Evolutionary conservation across 2,888 invertebrate genomes (phyloP).

Genomic region (Pherbina coryleti): DNA sequence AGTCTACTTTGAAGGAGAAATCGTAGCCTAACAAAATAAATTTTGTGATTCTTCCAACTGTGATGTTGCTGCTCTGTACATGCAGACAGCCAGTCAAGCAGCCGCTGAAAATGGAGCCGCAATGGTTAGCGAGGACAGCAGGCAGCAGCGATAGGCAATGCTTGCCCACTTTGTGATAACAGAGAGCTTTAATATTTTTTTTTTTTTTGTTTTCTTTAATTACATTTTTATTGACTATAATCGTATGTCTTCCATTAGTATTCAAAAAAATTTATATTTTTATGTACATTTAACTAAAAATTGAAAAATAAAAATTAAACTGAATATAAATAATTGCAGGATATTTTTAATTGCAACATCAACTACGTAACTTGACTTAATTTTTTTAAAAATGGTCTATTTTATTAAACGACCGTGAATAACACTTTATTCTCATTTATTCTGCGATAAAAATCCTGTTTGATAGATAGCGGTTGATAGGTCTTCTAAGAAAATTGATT

Average conservation of each 20-base stretch:
- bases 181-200: conserved; percentile 27
- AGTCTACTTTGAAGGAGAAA: background rate
- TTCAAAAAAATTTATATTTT: background rate
- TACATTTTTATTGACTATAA: background rate
- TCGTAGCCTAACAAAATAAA: conserved; percentile 12
- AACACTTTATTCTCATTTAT: no score
- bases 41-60: conserved; percentile 27
- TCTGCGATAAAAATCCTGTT: no score
- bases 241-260: background rate
- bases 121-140: conserved; percentile 12
- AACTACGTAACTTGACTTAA: no score
- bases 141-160: background rate
- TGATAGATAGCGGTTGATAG: no score
- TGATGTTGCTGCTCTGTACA: background rate
- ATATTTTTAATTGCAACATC: background rate
- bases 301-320: background rate
- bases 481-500: no score
- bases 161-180: conserved; percentile 13
- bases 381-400: no score
- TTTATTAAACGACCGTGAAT: no score
- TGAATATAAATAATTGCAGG: background rate
- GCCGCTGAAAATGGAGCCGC: background rate
- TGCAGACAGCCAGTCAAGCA: background rate
- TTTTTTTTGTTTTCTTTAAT: background rate
- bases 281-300: background rate